These are phyloP conservation scores for Bedellia somnulentella DNA, from an alignment of 2,888 invertebrate genomes.

Conservation along the genomic window DNA sequence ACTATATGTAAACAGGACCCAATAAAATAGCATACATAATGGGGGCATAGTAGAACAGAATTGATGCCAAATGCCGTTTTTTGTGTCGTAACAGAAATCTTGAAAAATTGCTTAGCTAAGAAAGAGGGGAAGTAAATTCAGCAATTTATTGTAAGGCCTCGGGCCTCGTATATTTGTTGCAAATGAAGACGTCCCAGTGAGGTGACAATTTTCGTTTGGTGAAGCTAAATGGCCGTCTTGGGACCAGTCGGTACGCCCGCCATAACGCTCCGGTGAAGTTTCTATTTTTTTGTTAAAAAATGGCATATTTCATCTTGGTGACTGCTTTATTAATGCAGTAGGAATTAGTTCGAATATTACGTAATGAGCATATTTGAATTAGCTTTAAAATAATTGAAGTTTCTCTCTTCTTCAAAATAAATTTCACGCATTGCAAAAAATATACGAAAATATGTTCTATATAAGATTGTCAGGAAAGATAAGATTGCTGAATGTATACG, in stretches of 20 bases:
- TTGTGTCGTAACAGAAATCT: constrained; percentile 40
- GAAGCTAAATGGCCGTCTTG: constrained; percentile 37
- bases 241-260: constrained; percentile 19
- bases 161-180: constrained; percentile 46
- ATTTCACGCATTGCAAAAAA: too few species aligned
- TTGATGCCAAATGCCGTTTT: constrained; percentile 11
- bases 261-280: neutral
- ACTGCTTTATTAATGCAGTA: too few species aligned
- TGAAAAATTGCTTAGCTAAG: constrained; percentile 36
- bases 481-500: too few species aligned
- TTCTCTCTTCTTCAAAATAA: too few species aligned
- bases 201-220: constrained; percentile 51
- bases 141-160: constrained; percentile 45
- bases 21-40: neutral
- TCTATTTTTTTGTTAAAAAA: too few species aligned
- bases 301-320: too few species aligned
- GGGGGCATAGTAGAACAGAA: constrained; percentile 1
- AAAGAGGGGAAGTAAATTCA: constrained; percentile 41
- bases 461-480: too few species aligned
- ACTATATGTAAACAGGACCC: neutral
- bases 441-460: too few species aligned
- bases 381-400: too few species aligned
- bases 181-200: constrained; percentile 45
- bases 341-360: too few species aligned
- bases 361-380: too few species aligned